Evolutionary conservation across 2,797 vertebrate species (phyloP).

Genomic region (Hydrolagus colliei): DNA sequence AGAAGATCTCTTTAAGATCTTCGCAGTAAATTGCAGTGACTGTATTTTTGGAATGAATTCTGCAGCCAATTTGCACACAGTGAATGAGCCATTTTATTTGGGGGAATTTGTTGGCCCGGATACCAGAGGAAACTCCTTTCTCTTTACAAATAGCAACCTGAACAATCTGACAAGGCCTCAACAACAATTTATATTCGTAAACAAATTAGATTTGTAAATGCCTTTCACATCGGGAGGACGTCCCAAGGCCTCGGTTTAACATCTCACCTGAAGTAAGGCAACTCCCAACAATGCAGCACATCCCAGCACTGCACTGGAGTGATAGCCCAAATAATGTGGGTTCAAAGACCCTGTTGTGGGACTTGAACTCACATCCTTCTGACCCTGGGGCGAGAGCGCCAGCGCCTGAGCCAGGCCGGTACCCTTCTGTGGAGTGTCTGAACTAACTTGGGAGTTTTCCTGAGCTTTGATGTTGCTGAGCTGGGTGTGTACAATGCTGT

Average conservation of each 20-base stretch:
- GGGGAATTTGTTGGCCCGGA: not conserved
- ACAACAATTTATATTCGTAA: too few species aligned
- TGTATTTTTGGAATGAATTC: too few species aligned
- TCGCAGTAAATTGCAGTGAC: too few species aligned
- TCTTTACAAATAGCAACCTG: not conserved
- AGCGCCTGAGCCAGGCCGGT: not conserved
- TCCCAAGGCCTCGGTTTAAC: not conserved
- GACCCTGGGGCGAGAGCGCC: not conserved
- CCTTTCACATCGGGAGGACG: not conserved
- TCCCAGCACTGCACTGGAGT: not conserved
- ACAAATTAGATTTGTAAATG: too few species aligned
- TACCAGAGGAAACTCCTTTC: not conserved
- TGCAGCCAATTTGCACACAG: too few species aligned
- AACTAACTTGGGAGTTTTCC: too few species aligned
- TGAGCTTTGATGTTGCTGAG: too few species aligned
- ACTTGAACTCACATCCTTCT: not conserved
- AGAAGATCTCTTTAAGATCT: too few species aligned
- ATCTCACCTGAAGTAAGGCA: not conserved
- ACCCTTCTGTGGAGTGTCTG: too few species aligned
- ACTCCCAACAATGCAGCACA: not conserved
- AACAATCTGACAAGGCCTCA: too few species aligned
- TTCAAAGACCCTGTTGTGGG: not conserved
- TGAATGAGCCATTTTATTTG: not conserved
- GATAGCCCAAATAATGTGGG: not conserved
- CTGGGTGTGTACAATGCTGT: too few species aligned